These are phyloP conservation scores for Styela plicata DNA, from an alignment of 23 tunicate species.

Conservation along the genomic window DNA sequence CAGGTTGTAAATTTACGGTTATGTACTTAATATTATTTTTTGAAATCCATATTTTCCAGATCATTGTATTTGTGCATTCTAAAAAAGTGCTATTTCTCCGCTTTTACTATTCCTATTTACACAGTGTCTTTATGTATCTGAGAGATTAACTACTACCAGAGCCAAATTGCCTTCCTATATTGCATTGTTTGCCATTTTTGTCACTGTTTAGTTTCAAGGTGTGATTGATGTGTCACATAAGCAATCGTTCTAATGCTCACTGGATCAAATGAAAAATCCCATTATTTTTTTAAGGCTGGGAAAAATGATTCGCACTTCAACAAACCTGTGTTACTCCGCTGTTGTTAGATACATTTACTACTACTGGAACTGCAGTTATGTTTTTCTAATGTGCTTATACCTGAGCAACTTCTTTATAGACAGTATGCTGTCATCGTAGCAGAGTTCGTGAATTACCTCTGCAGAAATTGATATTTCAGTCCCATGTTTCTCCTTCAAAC, in stretches of 20 bases:
- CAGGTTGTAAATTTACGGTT: too few relatives aligned
- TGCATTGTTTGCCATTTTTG: slow-evolving; percentile 33
- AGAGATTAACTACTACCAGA: slow-evolving; percentile 42
- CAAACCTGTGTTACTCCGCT: background rate
- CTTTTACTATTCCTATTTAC: slow-evolving; percentile 26
- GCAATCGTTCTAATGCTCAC: background rate
- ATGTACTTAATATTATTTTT: too few relatives aligned
- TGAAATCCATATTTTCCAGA: background rate
- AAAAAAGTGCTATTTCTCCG: slow-evolving; percentile 11
- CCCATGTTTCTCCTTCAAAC: too few relatives aligned
- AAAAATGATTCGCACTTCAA: background rate
- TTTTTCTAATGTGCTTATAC: too few relatives aligned
- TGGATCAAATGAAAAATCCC: slow-evolving; percentile 1
- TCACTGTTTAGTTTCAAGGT: slow-evolving; percentile 44
- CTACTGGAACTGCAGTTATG: too few relatives aligned
- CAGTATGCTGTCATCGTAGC: too few relatives aligned
- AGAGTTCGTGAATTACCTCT: too few relatives aligned
- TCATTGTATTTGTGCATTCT: background rate
- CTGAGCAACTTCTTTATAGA: too few relatives aligned
- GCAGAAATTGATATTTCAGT: too few relatives aligned
- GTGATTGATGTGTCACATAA: background rate
- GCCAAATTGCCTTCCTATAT: slow-evolving; percentile 53
- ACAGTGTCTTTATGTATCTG: slow-evolving; percentile 31
- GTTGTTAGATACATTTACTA: too few relatives aligned
- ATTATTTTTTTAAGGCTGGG: too few relatives aligned